phyloP scores from a whole-genome alignment of 2,888 invertebrate species.

The Nowickia ferox region DNA sequence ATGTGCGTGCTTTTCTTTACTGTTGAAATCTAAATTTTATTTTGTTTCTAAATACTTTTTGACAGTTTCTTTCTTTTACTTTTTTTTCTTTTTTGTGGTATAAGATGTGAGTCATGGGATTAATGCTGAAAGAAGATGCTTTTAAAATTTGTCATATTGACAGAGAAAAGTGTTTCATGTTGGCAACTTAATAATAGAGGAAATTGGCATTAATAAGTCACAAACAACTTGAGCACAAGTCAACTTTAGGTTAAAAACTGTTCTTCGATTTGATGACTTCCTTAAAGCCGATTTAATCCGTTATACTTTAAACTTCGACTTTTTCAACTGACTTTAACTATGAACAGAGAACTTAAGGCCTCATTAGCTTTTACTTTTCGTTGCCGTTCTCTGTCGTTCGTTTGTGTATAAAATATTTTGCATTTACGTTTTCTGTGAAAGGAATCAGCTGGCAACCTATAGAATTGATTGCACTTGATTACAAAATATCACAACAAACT shows the following conservation, averaged over 20 bases:
- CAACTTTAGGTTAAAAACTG: neutral
- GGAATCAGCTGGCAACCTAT: too few relatives aligned
- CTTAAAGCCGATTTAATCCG: too few relatives aligned
- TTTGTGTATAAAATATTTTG: too few relatives aligned
- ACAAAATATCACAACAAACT: too few relatives aligned
- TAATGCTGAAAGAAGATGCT: neutral
- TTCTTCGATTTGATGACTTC: neutral
- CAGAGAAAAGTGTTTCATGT: neutral
- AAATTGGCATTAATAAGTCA: too few relatives aligned
- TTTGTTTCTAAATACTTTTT: constrained; percentile 21
- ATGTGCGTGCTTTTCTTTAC: neutral
- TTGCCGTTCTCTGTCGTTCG: too few relatives aligned
- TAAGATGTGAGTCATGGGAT: constrained; percentile 41
- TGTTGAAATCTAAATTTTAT: constrained; percentile 3
- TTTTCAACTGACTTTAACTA: too few relatives aligned
- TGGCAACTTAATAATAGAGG: neutral
- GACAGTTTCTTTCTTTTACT: neutral
- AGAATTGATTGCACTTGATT: too few relatives aligned
- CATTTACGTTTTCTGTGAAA: too few relatives aligned
- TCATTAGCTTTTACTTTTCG: too few relatives aligned
- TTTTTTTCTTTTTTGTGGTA: neutral
- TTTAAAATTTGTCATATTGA: neutral
- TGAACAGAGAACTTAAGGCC: too few relatives aligned
- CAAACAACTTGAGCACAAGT: neutral
- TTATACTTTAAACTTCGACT: too few relatives aligned